phyloP scores from a whole-genome alignment of 2,113 vertebrate species.

The Beaufortia kweichowensis region DNA sequence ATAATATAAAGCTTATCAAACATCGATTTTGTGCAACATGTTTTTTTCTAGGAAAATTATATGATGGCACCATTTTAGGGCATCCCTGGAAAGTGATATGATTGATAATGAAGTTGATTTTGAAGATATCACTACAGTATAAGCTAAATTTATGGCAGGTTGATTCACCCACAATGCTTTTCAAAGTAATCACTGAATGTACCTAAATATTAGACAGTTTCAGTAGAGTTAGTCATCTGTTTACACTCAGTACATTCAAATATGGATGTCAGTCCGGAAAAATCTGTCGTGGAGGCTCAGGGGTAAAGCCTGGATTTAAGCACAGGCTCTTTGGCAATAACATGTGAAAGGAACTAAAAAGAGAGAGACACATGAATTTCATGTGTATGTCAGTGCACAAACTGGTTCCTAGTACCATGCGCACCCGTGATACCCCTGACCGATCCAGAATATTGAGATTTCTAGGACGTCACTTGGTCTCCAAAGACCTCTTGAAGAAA shows the following conservation, averaged over 20 bases:
- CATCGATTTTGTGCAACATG: slow-evolving; percentile 40
- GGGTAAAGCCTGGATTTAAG: slow-evolving; percentile 19
- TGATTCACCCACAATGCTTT: slow-evolving; percentile 13
- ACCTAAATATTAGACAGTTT: slow-evolving; percentile 30
- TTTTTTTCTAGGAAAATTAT: slow-evolving; percentile 22
- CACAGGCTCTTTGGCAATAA: slow-evolving; percentile 47
- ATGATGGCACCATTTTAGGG: slow-evolving; percentile 46
- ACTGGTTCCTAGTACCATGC: background rate
- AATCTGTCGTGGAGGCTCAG: no score
- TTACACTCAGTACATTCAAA: background rate
- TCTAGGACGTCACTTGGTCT: background rate
- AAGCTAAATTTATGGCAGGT: slow-evolving; percentile 7
- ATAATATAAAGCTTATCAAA: slow-evolving; percentile 44
- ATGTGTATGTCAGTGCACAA: background rate
- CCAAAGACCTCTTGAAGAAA: background rate
- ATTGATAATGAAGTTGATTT: slow-evolving; percentile 33
- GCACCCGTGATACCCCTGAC: background rate
- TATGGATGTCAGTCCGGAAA: background rate
- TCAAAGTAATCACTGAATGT: slow-evolving; percentile 28
- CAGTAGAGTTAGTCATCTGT: slow-evolving; percentile 10
- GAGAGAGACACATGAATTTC: background rate
- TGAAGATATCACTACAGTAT: slow-evolving; percentile 7
- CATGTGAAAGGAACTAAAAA: background rate
- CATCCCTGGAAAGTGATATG: slow-evolving; percentile 18
- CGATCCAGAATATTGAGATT: background rate